phyloP scores from a whole-genome alignment of 2,888 invertebrate genomes.

The Drosophila tanythrix region DNA sequence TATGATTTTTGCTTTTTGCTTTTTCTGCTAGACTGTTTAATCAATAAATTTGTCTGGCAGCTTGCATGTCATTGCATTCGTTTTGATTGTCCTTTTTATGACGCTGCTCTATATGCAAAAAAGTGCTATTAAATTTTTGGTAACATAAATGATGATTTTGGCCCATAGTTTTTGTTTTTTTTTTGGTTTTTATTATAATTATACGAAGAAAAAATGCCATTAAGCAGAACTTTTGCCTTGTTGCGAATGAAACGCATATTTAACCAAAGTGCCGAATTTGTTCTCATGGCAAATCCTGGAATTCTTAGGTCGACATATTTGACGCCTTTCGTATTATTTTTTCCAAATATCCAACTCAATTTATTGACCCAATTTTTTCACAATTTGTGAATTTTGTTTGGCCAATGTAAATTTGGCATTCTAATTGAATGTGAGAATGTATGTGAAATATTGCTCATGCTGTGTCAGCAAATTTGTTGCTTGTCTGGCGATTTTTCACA shows the following conservation, averaged over 20 bases:
- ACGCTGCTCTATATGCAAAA: neutral
- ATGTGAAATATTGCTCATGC: neutral
- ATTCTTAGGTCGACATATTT: neutral
- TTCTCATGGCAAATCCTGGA: neutral
- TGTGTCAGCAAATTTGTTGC: conserved; percentile 23
- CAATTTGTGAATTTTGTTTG: conserved; percentile 1
- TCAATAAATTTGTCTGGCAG: conserved; percentile 63
- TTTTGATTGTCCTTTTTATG: conserved; percentile 31
- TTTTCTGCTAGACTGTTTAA: conserved; percentile 60
- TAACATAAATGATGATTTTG: neutral
- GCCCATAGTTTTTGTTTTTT: neutral
- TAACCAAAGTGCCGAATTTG: neutral
- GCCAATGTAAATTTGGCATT: conserved; percentile 5
- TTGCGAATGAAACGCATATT: too few species aligned
- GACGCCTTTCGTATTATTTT: neutral
- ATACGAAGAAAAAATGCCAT: neutral
- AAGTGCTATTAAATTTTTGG: neutral
- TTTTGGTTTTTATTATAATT: neutral
- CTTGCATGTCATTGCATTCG: conserved; percentile 74
- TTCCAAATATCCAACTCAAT: neutral
- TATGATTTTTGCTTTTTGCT: neutral
- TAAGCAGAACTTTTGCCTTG: neutral
- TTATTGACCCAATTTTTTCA: conserved; percentile 1
- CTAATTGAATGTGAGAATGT: neutral
- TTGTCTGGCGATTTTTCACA: conserved; percentile 46